Conservation (phyloP, 2,797 vertebrate genomes). For the Siniperca obscura region DNA sequence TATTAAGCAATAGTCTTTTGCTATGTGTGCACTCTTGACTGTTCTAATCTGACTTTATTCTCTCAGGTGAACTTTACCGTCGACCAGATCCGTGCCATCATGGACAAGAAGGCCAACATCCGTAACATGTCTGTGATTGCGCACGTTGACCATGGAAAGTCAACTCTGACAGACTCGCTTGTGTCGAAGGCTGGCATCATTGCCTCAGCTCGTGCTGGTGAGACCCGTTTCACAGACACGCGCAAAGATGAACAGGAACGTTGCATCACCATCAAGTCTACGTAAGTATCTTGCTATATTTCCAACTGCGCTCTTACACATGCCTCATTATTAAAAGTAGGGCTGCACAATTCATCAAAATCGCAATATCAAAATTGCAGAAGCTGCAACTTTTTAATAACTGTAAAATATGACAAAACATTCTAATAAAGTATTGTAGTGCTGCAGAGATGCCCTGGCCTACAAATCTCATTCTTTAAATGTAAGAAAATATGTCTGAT, state of each 20-base stretch:
- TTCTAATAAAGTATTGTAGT: too few relatives aligned
- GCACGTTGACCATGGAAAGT: slow-evolving; percentile 96
- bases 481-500: too few relatives aligned
- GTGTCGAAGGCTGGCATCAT: slow-evolving; percentile 98
- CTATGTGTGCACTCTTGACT: fast-evolving
- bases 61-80: slow-evolving; percentile 96
- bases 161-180: slow-evolving; percentile 93
- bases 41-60: background rate
- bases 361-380: too few relatives aligned
- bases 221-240: slow-evolving; percentile 96
- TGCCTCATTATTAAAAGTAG: fast-evolving
- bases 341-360: too few relatives aligned
- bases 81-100: slow-evolving; percentile 96
- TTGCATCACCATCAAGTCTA: slow-evolving; percentile 98
- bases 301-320: background rate
- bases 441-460: too few relatives aligned
- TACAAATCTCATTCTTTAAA: too few relatives aligned
- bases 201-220: slow-evolving; percentile 91
- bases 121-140: slow-evolving; percentile 98
- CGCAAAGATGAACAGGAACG: slow-evolving; percentile 97
- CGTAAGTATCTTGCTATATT: slow-evolving; percentile 82
- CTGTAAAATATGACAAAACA: too few relatives aligned
- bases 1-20: background rate
- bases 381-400: too few relatives aligned
- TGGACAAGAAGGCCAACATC: slow-evolving; percentile 99